These are phyloP conservation scores for Gryllus bimaculatus DNA, from an alignment of 1,140 invertebrate genomes.

Conservation along the genomic window DNA sequence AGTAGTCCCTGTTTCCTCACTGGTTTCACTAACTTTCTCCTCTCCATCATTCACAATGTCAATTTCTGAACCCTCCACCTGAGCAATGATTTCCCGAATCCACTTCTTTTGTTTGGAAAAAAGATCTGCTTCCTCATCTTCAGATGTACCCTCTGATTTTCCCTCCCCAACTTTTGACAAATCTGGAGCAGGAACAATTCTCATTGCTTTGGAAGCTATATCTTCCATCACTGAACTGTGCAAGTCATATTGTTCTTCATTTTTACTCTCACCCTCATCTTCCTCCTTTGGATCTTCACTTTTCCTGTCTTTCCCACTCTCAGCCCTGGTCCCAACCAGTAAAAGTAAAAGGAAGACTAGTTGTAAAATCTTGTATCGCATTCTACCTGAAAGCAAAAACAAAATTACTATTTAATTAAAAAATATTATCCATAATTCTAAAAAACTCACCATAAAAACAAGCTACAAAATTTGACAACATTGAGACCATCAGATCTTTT, in stretches of 20 bases:
- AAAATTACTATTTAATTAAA: not conserved
- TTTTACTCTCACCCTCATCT: constrained; percentile 22
- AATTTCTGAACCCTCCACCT: constrained; percentile 16
- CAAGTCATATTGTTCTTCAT: constrained; percentile 23
- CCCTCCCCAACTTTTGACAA: constrained; percentile 28
- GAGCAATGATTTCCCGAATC: constrained; percentile 15
- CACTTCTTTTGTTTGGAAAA: constrained; percentile 19
- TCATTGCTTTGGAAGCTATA: constrained; percentile 27
- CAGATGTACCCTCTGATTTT: constrained; percentile 18
- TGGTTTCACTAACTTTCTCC: constrained; percentile 34
- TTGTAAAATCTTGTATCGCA: constrained; percentile 7
- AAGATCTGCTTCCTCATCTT: constrained; percentile 23
- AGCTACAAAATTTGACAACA: too few species aligned
- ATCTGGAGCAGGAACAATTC: constrained; percentile 33
- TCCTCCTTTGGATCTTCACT: constrained; percentile 21
- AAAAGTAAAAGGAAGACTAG: constrained; percentile 8
- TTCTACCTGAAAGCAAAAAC: not conserved
- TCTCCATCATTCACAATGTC: constrained; percentile 30
- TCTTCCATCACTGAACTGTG: constrained; percentile 20
- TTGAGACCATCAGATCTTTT: too few species aligned
- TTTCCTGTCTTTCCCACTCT: not conserved
- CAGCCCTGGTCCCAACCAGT: constrained; percentile 1
- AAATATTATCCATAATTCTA: too few species aligned
- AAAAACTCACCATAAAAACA: too few species aligned
- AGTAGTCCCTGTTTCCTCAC: constrained; percentile 28